A percentile compares a stretch with the other conserved stretches of the same genome.
These are phyloP conservation scores for Prunella strophiata DNA, from an alignment of 2,797 vertebrate genomes.

Conservation along the genomic window DNA sequence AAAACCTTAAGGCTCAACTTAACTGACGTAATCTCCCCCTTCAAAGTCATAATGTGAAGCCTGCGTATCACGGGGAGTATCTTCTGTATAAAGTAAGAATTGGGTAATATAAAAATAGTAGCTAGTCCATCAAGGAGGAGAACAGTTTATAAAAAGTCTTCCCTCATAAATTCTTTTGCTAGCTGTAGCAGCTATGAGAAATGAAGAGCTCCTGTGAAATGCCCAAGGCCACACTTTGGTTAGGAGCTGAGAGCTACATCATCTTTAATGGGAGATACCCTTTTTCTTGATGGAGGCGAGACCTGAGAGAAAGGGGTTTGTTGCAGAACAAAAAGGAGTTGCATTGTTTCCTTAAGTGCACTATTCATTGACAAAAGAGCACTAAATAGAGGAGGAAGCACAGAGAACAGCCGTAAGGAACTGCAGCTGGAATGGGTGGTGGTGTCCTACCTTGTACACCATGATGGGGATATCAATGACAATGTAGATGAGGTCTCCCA, in stretches of 20 bases:
- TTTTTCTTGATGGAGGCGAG: not conserved
- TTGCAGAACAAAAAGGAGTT: not conserved
- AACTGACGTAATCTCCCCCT: not conserved
- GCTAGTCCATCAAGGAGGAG: not conserved
- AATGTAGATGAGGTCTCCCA: slow-evolving; percentile 97
- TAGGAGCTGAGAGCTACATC: not conserved
- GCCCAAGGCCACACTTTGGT: not conserved
- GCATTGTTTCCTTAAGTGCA: not conserved
- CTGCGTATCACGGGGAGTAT: not conserved
- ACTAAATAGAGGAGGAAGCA: not conserved
- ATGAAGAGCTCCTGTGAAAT: not conserved
- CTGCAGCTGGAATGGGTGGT: not conserved
- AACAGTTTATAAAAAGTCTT: not conserved
- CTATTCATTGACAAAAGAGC: not conserved
- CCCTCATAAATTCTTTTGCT: not conserved
- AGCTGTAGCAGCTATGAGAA: not conserved
- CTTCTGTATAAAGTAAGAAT: not conserved
- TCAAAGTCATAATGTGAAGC: not conserved
- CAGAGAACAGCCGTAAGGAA: not conserved
- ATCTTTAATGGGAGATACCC: not conserved
- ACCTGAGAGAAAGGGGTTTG: not conserved
- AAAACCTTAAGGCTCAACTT: not conserved
- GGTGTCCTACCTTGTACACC: slow-evolving; percentile 90
- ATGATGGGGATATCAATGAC: slow-evolving; percentile 92
- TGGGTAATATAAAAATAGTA: not conserved